Evolutionary conservation across 2,888 invertebrate genomes (phyloP), one percentile per base, ranked within the genome.

Genomic region (Trichopria drosophilae): DNA sequence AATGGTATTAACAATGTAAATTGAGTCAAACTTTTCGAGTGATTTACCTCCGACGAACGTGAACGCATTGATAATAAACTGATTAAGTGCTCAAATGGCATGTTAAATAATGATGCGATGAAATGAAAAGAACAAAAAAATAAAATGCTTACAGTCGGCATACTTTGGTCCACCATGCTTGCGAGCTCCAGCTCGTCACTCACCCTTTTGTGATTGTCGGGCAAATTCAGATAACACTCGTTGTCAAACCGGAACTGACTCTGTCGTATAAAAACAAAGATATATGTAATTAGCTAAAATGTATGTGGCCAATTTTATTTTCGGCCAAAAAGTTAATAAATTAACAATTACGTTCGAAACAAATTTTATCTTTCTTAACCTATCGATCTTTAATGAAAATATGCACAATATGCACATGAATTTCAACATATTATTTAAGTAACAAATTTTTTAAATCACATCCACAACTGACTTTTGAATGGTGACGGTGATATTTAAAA

Each of bases 211-310:
- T 96, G 94, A 82, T 94, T 94, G 82, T 97, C 97, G 79, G 94
- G 93, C 76, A 97, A 86, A 82, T 90, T 93, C 80, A 93, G 85
- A 83, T 93, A 91, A 83, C 94, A 96, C 84, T 98, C 99, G 83
- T 96, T 97, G 84, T 98, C 98, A 83, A 98, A 98, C 78, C 97
- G 90, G 84, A 98, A 99, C 81, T 98, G 97, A 83, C 96, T 96
- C 95, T 98, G 87, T 72, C 76, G 6, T n/a, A 45, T 20, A 24
- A 9, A 9, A 34, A 31, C 19, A 49, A 2, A 9, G 12, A 34
- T 23, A 37, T 13, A 22, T 10, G 15, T 13, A 4, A 9, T 40
- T 13, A 12, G 1, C 18, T 16, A 4, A 24, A 23, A n/a, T 13
- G 7, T 3, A n/a, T n/a, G n/a, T n/a, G n/a, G n/a, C n/a, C 9